Evolutionary conservation across 2,113 vertebrate genomes (phyloP).

Genomic region (Pomatostomus ruficeps): DNA sequence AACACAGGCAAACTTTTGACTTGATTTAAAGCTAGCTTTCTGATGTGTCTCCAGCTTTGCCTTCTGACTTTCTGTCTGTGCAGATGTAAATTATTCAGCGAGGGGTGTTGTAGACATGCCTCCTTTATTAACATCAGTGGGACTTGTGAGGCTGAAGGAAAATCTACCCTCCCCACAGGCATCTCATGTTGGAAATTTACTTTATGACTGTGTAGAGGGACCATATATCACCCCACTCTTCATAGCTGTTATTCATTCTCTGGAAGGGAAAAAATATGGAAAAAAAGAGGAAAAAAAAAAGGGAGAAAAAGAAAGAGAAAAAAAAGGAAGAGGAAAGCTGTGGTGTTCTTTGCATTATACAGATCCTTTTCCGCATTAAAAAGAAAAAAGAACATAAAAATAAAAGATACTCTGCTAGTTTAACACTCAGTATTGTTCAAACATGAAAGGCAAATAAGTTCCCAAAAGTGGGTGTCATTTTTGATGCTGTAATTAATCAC

Average conservation of each 20-base stretch:
- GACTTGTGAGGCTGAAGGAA: conserved; percentile 41
- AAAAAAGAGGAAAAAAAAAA: too few relatives aligned
- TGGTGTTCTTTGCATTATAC: background rate
- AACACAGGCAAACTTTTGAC: conserved; percentile 20
- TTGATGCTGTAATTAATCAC: background rate
- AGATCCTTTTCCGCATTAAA: background rate
- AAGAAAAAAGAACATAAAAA: background rate
- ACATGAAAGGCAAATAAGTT: background rate
- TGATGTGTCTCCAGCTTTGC: conserved; percentile 54
- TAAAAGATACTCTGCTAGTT: background rate
- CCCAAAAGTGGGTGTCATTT: background rate
- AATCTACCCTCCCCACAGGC: conserved; percentile 6
- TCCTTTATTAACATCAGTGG: conserved; percentile 45
- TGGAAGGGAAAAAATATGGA: background rate
- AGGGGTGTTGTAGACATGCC: conserved; percentile 38
- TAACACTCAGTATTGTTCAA: background rate
- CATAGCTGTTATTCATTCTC: conserved; percentile 13
- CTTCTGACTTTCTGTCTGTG: conserved; percentile 31
- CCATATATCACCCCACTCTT: conserved; percentile 18
- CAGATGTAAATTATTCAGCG: conserved; percentile 55
- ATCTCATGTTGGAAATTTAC: conserved; percentile 26
- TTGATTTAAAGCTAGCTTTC: conserved; percentile 47
- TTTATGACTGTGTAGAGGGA: conserved; percentile 7
- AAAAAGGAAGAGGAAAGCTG: background rate
- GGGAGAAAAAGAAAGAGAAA: background rate